A percentile compares a stretch with the other conserved stretches of the same genome.
These are phyloP conservation scores for Ascidia mentula DNA, from an alignment of 23 tunicate species.

Conservation along the genomic window DNA sequence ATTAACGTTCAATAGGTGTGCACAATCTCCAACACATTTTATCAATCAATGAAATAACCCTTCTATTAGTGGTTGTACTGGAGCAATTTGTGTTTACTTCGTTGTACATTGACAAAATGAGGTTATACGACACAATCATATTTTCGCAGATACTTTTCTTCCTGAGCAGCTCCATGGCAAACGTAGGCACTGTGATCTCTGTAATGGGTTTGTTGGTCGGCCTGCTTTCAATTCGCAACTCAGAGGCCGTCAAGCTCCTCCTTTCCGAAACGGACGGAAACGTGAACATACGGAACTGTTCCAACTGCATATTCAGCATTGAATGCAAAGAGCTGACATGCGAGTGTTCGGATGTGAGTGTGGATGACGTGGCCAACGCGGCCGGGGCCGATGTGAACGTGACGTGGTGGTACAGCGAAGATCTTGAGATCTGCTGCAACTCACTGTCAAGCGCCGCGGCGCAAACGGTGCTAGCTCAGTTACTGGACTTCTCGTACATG, in stretches of 20 bases:
- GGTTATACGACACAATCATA: no score
- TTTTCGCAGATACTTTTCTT: no score
- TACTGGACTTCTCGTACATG: neutral
- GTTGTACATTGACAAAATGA: no score
- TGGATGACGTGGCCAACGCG: neutral
- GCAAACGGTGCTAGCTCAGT: neutral
- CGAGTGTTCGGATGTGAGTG: neutral
- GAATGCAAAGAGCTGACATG: neutral
- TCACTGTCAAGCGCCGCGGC: neutral
- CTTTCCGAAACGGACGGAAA: neutral
- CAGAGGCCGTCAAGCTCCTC: neutral
- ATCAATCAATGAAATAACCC: no score
- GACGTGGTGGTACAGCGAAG: neutral
- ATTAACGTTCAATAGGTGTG: no score
- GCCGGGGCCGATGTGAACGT: neutral
- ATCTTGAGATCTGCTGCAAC: neutral
- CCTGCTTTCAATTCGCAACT: no score
- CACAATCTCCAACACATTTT: no score
- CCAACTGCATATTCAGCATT: neutral
- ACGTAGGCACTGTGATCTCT: no score
- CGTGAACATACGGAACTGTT: neutral
- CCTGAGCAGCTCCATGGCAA: no score
- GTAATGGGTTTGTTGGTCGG: no score
- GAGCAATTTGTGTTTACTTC: no score
- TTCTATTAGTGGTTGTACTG: no score